Evolutionary conservation across 23 tunicate genomes (phyloP).

Genomic region (Aplidium turbinatum): DNA sequence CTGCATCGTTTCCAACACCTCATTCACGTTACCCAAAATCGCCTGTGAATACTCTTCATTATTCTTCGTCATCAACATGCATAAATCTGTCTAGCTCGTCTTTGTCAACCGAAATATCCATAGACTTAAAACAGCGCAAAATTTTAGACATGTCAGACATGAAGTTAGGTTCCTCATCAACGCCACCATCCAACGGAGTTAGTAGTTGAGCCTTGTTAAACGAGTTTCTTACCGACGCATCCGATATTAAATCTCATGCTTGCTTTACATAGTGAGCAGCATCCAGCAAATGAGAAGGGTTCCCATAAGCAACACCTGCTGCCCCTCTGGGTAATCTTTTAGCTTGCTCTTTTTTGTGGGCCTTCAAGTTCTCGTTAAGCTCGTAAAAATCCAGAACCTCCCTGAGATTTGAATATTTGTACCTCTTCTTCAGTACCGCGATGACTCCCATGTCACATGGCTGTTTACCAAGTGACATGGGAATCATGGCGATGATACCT

Average conservation of each 20-base stretch:
- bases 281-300: constrained; percentile 50
- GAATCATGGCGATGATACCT: too few species aligned
- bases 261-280: constrained; percentile 50
- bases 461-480: too few species aligned
- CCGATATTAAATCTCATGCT: constrained; percentile 32
- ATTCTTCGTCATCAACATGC: constrained; percentile 31
- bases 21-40: constrained; percentile 14
- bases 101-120: constrained; percentile 25
- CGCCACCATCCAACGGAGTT: constrained; percentile 23
- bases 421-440: constrained; percentile 44
- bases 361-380: constrained; percentile 16
- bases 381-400: constrained; percentile 28
- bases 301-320: constrained; percentile 44
- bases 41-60: constrained; percentile 34
- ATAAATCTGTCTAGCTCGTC: constrained; percentile 40
- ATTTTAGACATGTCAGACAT: constrained; percentile 22
- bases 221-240: constrained; percentile 26
- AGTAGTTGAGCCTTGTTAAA: constrained; percentile 38
- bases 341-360: constrained; percentile 35
- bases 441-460: constrained; percentile 51
- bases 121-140: constrained; percentile 11
- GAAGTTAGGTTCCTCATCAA: constrained; percentile 24
- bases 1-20: constrained; percentile 12
- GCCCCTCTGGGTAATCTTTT: constrained; percentile 36
- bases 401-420: constrained; percentile 8